A percentile compares a stretch with the other conserved stretches of the same genome.
Conservation (phyloP, 2,113 vertebrate genomes). For the Vireo altiloquus region DNA sequence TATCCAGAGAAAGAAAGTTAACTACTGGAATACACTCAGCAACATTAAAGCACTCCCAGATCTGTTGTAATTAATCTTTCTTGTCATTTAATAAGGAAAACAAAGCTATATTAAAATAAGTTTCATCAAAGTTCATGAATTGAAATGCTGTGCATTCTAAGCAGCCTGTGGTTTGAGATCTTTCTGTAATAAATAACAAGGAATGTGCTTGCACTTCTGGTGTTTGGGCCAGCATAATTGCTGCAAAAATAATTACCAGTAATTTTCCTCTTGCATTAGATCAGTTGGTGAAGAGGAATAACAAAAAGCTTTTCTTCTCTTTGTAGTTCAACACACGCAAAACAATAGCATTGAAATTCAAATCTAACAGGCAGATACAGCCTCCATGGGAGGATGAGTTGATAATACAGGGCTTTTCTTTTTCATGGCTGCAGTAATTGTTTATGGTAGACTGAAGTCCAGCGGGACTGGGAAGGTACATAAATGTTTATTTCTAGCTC, state of each 20-base stretch:
- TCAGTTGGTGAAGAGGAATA: constrained; percentile 58
- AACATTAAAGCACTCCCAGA: constrained; percentile 14
- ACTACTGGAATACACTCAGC: neutral
- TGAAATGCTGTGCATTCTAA: constrained; percentile 45
- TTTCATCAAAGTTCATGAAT: constrained; percentile 52
- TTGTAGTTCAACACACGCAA: constrained; percentile 52
- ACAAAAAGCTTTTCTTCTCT: constrained; percentile 51
- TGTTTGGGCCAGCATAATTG: constrained; percentile 56
- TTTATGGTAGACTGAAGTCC: neutral
- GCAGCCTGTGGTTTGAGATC: constrained; percentile 25
- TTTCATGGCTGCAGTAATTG: neutral
- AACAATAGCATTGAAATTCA: constrained; percentile 55
- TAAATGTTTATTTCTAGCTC: constrained; percentile 4
- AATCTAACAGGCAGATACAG: constrained; percentile 37
- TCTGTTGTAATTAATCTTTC: constrained; percentile 37
- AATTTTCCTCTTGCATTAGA: constrained; percentile 69
- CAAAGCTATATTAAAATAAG: constrained; percentile 48
- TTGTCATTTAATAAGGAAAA: constrained; percentile 43
- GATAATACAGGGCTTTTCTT: neutral
- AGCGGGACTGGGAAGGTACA: neutral
- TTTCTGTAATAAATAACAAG: constrained; percentile 51
- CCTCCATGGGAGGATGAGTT: neutral
- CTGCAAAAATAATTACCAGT: constrained; percentile 62
- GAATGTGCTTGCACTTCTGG: constrained; percentile 54
- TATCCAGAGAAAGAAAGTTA: neutral